These are phyloP conservation scores for Pseudorhiza aurosa DNA, from an alignment of 30 jellyfish, hydroid and myxozoan species.

Conservation along the genomic window DNA sequence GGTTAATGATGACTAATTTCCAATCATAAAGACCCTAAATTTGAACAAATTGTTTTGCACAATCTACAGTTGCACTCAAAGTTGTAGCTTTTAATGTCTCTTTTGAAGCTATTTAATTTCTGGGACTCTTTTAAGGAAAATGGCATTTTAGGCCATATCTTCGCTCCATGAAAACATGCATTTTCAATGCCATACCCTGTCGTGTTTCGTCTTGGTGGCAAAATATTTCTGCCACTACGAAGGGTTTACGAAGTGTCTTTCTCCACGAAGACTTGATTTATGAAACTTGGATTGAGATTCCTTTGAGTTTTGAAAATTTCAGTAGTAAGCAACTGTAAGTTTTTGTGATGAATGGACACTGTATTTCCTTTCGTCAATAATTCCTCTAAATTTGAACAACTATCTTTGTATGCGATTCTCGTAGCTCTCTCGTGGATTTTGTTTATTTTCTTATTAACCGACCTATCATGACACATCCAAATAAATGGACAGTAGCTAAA, in stretches of 20 bases:
- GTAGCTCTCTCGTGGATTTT: slow-evolving; percentile 4
- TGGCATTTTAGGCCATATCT: too few relatives aligned
- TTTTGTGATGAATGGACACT: background rate
- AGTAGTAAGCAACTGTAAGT: background rate
- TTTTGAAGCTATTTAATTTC: too few relatives aligned
- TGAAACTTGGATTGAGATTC: slow-evolving; percentile 9
- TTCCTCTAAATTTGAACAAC: background rate
- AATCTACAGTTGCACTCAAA: too few relatives aligned
- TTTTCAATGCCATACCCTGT: background rate
- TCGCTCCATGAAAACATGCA: too few relatives aligned
- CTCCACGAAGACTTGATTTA: slow-evolving; percentile 1
- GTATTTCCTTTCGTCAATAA: background rate
- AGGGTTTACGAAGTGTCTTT: slow-evolving; percentile 6
- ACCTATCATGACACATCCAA: slow-evolving; percentile 14
- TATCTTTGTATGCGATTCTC: slow-evolving; percentile 14
- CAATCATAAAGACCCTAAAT: too few relatives aligned
- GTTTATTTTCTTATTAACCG: slow-evolving; percentile 6
- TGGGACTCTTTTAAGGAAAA: too few relatives aligned
- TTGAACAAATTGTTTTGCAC: too few relatives aligned
- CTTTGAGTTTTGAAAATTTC: background rate
- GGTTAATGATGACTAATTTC: too few relatives aligned
- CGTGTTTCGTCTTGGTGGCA: background rate
- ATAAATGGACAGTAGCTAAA: slow-evolving; percentile 12
- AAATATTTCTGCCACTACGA: slow-evolving; percentile 16
- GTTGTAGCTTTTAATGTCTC: too few relatives aligned